Evolutionary conservation across 2,888 invertebrate genomes (phyloP), one percentile per base, ranked within the genome.

Genomic region (Elysia crispata): DNA sequence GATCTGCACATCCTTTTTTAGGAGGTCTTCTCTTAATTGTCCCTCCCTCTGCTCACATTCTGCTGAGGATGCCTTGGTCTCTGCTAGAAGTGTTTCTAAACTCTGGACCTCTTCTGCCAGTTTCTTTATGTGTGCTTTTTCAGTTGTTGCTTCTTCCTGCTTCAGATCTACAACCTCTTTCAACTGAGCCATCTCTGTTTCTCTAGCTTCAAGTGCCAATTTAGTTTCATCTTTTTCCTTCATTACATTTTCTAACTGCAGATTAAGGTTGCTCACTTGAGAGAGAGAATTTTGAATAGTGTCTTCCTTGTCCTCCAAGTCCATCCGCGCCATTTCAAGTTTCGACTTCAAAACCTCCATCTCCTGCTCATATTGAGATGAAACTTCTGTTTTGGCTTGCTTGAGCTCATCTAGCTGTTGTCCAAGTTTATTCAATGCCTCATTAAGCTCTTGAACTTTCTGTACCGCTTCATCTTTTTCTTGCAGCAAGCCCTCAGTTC

Each of bases 301-400:
- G 8, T 77, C 77, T 28, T 82, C 76, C 20, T 54, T 74, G 25
- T 54, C 54, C 54, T 80, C 80, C 23, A 82, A 31, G 57, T 77
- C 76, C 74, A 66, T 77, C 50, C 75, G 66, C 23, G 31, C 3
- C 50, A 74, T 70, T 8, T 82, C 82, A 57, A 80, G 41, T 64
- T 80, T 77, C 25, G 77, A 72, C 49, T 77, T 77, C 13, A 72
- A 49, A 11, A 28, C n/a, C 5, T 23, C 49, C 3, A 23, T 13
- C 49, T 79, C 66, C 49, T 66, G 73, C 30, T 30, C 23, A 28
- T 33, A 20, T 28, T 50, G 15, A 5, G 66, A 28, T 5, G n/a
- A 30, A 20, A 6, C 33, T 23, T 57, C 57, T 8, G 25, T n/a
- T 54, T 70, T 41, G 3, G 41, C 41, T 41, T 41, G 41, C 41